Conservation (phyloP, 2,797 vertebrate genomes). For the Sebastes minor region DNA sequence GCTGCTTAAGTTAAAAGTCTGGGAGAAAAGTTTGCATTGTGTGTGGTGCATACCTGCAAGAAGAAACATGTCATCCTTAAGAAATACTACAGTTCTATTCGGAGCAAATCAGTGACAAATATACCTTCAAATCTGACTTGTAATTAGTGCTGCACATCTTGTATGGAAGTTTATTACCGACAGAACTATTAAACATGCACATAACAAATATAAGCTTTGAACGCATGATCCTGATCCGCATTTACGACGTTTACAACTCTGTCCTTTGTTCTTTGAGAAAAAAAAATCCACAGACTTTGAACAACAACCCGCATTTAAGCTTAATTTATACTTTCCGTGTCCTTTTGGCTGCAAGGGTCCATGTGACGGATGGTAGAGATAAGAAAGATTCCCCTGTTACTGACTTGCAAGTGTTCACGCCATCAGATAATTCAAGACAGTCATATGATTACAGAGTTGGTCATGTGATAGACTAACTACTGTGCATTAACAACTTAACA, state of each 20-base stretch:
- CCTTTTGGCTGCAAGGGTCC: too few species aligned
- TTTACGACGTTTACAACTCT: background rate
- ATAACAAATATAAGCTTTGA: background rate
- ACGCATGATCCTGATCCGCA: background rate
- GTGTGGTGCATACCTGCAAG: background rate
- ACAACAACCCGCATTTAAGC: background rate
- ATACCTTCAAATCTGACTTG: background rate
- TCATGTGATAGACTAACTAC: too few species aligned
- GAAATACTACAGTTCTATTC: background rate
- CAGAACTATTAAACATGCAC: background rate
- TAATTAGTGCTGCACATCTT: background rate
- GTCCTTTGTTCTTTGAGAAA: background rate
- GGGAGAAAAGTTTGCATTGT: background rate
- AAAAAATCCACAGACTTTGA: background rate
- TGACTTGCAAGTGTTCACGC: too few species aligned
- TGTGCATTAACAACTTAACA: too few species aligned
- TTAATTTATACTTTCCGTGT: too few species aligned
- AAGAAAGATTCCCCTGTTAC: too few species aligned
- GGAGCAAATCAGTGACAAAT: background rate
- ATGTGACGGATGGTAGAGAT: too few species aligned
- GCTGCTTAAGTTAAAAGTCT: background rate
- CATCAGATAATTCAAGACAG: too few species aligned
- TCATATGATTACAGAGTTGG: too few species aligned
- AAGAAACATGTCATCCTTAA: background rate
- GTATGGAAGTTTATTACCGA: background rate